Percentiles rank a stretch among this genome's conserved stretches.
Evolutionary conservation across 2,888 invertebrate genomes (phyloP).

Genomic region (Drosophila pseudotalamancana): DNA sequence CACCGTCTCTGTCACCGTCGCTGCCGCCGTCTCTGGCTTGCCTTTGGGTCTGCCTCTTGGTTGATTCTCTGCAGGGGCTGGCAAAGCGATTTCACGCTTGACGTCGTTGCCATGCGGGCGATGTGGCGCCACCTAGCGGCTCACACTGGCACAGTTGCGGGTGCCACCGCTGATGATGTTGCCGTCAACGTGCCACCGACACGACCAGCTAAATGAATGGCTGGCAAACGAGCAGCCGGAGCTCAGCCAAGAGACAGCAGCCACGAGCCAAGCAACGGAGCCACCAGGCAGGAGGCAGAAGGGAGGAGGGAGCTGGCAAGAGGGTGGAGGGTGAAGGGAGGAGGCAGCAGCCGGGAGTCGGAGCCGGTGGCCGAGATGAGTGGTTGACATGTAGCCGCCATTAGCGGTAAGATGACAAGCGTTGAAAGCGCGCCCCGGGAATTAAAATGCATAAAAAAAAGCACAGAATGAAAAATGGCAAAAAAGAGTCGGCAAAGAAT

Average conservation of each 20-base stretch:
- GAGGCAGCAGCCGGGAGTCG: constrained; percentile 4
- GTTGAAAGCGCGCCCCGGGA: constrained; percentile 76
- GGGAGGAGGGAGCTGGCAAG: no score
- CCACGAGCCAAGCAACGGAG: no score
- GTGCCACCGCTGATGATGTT: constrained; percentile 39
- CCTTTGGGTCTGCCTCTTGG: constrained; percentile 2
- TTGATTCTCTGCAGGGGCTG: constrained; percentile 36
- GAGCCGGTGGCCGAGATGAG: constrained; percentile 60
- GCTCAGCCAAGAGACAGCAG: constrained; percentile 1
- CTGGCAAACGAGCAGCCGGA: constrained; percentile 63
- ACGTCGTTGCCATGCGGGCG: constrained; percentile 53
- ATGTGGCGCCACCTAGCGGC: constrained; percentile 67
- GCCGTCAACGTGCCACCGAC: constrained; percentile 37
- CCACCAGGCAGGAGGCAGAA: no score
- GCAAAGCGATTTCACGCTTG: constrained; percentile 77
- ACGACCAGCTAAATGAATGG: constrained; percentile 56
- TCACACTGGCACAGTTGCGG: constrained; percentile 37
- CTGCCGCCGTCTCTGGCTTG: not conserved
- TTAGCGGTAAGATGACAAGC: constrained; percentile 79
- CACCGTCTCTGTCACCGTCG: not conserved
- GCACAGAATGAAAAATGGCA: constrained; percentile 2
- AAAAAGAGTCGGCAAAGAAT: constrained; percentile 32
- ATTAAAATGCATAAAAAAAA: constrained; percentile 62
- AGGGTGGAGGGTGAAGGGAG: no score
- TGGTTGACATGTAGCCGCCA: constrained; percentile 80